Base-by-base conservation (phyloP, 1,140 invertebrate genomes). In the Diachasma alloeum region DNA sequence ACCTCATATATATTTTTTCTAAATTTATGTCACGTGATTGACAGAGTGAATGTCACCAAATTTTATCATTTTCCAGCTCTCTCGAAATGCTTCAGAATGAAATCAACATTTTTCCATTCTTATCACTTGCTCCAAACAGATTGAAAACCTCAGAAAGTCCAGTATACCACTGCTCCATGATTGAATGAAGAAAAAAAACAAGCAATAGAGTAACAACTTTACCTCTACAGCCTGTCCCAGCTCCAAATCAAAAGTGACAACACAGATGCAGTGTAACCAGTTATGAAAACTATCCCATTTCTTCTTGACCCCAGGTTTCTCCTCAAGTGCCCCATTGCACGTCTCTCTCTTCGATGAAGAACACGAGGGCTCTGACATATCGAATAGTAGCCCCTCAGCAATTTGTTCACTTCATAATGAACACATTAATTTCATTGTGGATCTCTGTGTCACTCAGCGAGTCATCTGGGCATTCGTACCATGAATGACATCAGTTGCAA, bases 241-340 rank as follows among this genome's bases (percentile, higher is more conserved):
- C 91, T 99, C 98, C 80, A 99, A 91, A 91, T 99, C 98, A 91
- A 99, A 99, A 4, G 97, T 99, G 56, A 99, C 97, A 76, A 99
- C 94, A 90, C 97, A 98, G 79, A 99, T 95, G 86, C 97, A 99
- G 88, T 99, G 96, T 75, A 99, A 92, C 98, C 98, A 99, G 87
- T 97, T 95, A 37, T 93, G 93, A 89, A 99, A 96, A 81, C 88
- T 87, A 78, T 93, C 91, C 90, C 91, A 92, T 84, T 85, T 82
- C 46, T 83, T 81, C 4, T 56, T 69, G 31, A 74, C 71, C 24
- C 79, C 74, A 9, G 78, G 70, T 59, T 78, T 70, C 4, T 66
- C 70, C 26, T 71, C 72, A 67, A 46, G 56, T 73, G 5, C 73
- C 31, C 80, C 70, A 68, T 81, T 68, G 37, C 73, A 46, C 42